phyloP scores from a whole-genome alignment of 2,888 invertebrate species.

The Hemistola chrysoprasaria region DNA sequence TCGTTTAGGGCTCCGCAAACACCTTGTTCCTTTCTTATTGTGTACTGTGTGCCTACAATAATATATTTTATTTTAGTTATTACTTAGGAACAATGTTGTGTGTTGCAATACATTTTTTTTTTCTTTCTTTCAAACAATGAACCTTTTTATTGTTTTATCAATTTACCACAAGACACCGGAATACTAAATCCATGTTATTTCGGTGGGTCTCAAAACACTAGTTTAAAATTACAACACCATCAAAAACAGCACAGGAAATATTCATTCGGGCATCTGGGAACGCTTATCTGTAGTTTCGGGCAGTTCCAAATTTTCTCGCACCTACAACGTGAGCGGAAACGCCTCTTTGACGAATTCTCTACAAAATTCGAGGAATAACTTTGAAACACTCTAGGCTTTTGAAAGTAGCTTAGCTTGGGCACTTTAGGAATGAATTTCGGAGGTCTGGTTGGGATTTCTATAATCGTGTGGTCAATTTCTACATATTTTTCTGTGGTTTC shows the following conservation, averaged over 20 bases:
- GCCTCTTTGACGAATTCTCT: conserved; percentile 47
- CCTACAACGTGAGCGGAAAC: conserved; percentile 63
- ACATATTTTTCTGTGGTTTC: conserved; percentile 39
- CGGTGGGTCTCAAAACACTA: too few species aligned
- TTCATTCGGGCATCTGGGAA: conserved; percentile 72
- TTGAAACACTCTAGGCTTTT: conserved; percentile 34
- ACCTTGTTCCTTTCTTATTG: too few species aligned
- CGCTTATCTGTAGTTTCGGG: conserved; percentile 70
- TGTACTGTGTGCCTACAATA: too few species aligned
- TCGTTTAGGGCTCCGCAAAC: too few species aligned
- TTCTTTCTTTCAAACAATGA: too few species aligned
- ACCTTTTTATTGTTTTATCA: too few species aligned
- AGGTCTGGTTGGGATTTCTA: conserved; percentile 26
- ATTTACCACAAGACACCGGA: too few species aligned
- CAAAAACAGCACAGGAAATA: conserved; percentile 75
- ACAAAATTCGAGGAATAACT: conserved; percentile 51
- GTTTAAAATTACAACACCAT: conserved; percentile 8
- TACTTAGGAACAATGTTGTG: too few species aligned
- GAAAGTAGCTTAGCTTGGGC: conserved; percentile 61
- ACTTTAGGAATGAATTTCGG: conserved; percentile 46
- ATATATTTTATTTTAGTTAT: too few species aligned
- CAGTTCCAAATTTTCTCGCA: conserved; percentile 77
- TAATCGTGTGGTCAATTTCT: conserved; percentile 31
- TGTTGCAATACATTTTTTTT: too few species aligned
- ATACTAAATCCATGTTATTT: too few species aligned